Evolutionary conservation across 2,888 invertebrate species (phyloP).

Genomic region (Pollenia amentaria): DNA sequence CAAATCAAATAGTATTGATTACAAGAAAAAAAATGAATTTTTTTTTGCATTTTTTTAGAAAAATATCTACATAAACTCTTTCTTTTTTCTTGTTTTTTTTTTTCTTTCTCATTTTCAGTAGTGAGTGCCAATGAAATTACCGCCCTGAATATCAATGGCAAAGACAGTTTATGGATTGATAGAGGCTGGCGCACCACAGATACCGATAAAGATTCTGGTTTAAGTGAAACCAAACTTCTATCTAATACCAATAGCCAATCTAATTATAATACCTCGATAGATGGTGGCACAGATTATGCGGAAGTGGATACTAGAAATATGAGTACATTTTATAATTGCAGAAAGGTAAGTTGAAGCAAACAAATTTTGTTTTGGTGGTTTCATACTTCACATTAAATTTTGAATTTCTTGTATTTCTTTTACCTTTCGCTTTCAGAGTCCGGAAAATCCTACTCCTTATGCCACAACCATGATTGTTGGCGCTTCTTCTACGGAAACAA

Average conservation of each 20-base stretch:
- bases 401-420: neutral
- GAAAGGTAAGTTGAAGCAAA: slow-evolving; percentile 84
- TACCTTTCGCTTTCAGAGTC: slow-evolving; percentile 81
- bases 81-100: slow-evolving; percentile 21
- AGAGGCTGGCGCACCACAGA: slow-evolving; percentile 88
- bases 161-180: slow-evolving; percentile 90
- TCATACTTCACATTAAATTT: neutral
- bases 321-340: slow-evolving; percentile 89
- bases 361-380: neutral
- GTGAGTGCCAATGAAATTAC: slow-evolving; percentile 85
- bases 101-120: slow-evolving; percentile 78
- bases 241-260: slow-evolving; percentile 85
- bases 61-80: neutral
- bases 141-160: slow-evolving; percentile 85
- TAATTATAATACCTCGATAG: slow-evolving; percentile 82
- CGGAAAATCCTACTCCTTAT: slow-evolving; percentile 89
- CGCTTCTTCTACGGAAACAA: slow-evolving; percentile 83
- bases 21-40: neutral
- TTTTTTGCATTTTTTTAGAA: slow-evolving; percentile 3
- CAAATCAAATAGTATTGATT: slow-evolving; percentile 61
- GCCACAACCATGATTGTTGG: slow-evolving; percentile 90
- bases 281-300: slow-evolving; percentile 88
- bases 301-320: slow-evolving; percentile 88
- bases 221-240: slow-evolving; percentile 86
- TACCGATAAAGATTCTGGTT: slow-evolving; percentile 87